phyloP scores from a whole-genome alignment of 1,140 invertebrate species.

The Lethrus apterus region DNA sequence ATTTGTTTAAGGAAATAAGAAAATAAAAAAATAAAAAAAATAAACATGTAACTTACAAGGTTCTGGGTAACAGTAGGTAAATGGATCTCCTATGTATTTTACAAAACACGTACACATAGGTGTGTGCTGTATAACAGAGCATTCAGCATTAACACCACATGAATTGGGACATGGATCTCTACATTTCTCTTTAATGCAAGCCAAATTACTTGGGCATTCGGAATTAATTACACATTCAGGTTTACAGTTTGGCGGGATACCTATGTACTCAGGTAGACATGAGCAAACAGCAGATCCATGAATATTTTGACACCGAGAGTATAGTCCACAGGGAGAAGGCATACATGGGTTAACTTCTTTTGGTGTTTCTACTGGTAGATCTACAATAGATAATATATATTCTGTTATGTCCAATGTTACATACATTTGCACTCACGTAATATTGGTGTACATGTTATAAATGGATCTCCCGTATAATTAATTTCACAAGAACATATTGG shows the following conservation, averaged over 20 bases:
- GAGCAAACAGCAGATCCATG: constrained; percentile 54
- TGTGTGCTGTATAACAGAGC: constrained; percentile 56
- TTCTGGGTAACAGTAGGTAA: constrained; percentile 49
- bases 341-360: constrained; percentile 46
- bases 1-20: constrained; percentile 23
- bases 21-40: not conserved
- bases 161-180: constrained; percentile 65
- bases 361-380: not conserved
- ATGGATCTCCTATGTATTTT: constrained; percentile 64
- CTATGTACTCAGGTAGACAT: constrained; percentile 56
- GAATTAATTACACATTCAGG: constrained; percentile 62
- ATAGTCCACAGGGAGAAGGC: constrained; percentile 63
- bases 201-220: constrained; percentile 54
- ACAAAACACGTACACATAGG: constrained; percentile 58
- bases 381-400: constrained; percentile 18
- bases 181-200: constrained; percentile 61
- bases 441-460: constrained; percentile 49
- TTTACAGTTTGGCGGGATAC: constrained; percentile 63
- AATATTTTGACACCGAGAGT: constrained; percentile 57
- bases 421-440: constrained; percentile 35
- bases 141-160: constrained; percentile 58
- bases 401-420: constrained; percentile 3
- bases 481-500: constrained; percentile 52
- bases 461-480: constrained; percentile 55
- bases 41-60: constrained; percentile 20